Percentiles rank a stretch among this genome's conserved stretches.
These are phyloP conservation scores for Vannuccia rotundouncinata DNA, from an alignment of 2,888 invertebrate species.

Conservation along the genomic window DNA sequence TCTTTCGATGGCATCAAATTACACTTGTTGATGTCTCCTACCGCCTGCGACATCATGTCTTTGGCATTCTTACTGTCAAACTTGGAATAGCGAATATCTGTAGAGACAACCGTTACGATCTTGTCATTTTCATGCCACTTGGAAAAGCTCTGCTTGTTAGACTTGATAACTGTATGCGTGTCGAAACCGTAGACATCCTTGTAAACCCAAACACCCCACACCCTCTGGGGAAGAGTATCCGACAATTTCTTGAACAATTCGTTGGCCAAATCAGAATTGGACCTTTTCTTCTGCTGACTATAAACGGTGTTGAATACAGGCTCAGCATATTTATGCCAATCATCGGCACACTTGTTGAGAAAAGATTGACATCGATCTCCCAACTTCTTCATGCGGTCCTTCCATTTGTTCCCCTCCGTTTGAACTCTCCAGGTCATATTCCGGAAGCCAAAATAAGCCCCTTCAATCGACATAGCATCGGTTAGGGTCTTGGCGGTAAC, in stretches of 20 bases:
- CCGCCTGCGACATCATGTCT: background rate
- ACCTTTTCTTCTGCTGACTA: background rate
- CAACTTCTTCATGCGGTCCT: constrained; percentile 15
- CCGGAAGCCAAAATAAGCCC: constrained; percentile 9
- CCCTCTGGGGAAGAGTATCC: background rate
- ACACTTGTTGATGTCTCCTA: constrained; percentile 1
- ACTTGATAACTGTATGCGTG: background rate
- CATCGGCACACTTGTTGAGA: constrained; percentile 7
- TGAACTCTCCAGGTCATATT: constrained; percentile 9
- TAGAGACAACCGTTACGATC: background rate
- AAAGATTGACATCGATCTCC: constrained; percentile 15
- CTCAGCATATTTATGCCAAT: background rate
- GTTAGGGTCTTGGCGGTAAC: background rate
- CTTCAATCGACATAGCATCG: constrained; percentile 1
- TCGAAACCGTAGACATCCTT: background rate
- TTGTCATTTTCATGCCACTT: background rate
- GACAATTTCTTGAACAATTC: background rate
- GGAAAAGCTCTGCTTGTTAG: background rate
- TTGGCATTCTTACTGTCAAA: background rate
- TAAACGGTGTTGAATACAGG: background rate
- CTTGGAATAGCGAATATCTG: background rate
- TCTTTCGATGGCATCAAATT: background rate
- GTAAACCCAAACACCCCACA: constrained; percentile 2
- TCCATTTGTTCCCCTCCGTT: constrained; percentile 6
- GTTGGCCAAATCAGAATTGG: background rate